Evolutionary conservation across 2,113 vertebrate genomes (phyloP), one percentile per base, ranked within the genome.

Genomic region (Oriolus oriolus): DNA sequence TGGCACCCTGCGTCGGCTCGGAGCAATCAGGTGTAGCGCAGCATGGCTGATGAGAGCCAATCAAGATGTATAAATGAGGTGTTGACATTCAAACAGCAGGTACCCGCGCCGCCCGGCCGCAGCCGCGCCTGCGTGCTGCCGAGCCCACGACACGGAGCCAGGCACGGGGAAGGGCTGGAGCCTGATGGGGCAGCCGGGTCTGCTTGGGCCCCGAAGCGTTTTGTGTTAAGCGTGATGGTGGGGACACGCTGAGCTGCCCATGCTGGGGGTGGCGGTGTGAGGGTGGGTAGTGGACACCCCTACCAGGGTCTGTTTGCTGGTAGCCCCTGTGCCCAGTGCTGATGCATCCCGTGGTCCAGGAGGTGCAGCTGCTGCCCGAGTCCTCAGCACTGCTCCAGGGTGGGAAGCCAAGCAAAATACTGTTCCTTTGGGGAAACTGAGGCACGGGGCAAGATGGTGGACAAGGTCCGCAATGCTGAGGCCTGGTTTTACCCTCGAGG

Each of bases 41-140:
- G 90, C 84, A 90, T 85, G 96, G 96, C 96, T 94, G 96, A 95
- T 93, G 93, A 96, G 95, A 96, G 94, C 94, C 96, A 95, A 96
- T 97, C 96, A 95, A 97, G 97, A 93, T 87, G 85, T 95, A 95
- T 96, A 95, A 96, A 97, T 88, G 92, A 95, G 95, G 93, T 96
- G 93, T 95, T 94, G 96, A 94, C 95, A 90, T 93, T 92, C 90
- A 90, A 95, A 90, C 94, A 96, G 93, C 91, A 45, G 96, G 96
- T 91, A 84, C 90, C 87, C 41, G 19, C 33, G 35, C 79, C 63
- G 73, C 86, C 80, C 74, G 33, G 93, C 92, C 79, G 17, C 77
- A 21, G 95, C 90, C 82, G 52, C 31, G 82, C 91, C 8, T 69
- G 18, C 74, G 52, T 52, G 75, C 91, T 64, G 95, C 64, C 26